Evolutionary conservation across 2,113 vertebrate species (phyloP).

Genomic region (Paradisaea rubra): DNA sequence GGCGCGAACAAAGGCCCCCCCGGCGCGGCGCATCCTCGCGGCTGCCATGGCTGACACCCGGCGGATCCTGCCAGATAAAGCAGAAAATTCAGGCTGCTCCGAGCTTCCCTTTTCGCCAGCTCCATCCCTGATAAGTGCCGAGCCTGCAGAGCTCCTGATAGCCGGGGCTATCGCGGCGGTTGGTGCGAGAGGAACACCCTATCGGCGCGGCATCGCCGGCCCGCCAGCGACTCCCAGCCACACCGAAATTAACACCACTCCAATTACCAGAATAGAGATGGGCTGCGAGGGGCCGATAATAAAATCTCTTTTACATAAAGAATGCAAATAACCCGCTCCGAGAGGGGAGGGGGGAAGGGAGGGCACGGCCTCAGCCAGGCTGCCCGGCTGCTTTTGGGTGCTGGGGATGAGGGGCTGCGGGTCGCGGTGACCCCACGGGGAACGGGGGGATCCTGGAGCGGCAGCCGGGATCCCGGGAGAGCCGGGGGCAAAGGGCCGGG

Average conservation of each 20-base stretch:
- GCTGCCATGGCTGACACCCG: constrained; percentile 57
- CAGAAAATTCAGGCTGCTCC: constrained; percentile 86
- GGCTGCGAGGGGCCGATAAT: constrained; percentile 82
- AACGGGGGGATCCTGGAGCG: fast-evolving
- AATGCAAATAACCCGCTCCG: constrained; percentile 66
- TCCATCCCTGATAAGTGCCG: constrained; percentile 88
- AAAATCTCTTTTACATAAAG: constrained; percentile 79
- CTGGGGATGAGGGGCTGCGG: fast-evolving
- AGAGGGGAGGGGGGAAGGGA: not conserved
- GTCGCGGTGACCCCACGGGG: fast-evolving
- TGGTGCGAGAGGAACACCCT: constrained; percentile 76
- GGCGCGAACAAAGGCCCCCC: not conserved
- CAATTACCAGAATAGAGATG: constrained; percentile 85
- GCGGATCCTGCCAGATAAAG: constrained; percentile 66
- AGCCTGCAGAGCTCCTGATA: constrained; percentile 89
- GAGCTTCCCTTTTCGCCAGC: constrained; percentile 88
- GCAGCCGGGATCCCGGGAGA: not conserved
- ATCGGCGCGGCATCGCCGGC: constrained; percentile 81
- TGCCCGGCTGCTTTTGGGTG: not conserved
- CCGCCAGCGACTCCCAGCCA: constrained; percentile 80
- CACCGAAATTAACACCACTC: constrained; percentile 84
- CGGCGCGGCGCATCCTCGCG: not conserved
- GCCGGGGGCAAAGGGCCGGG: constrained; percentile 14
- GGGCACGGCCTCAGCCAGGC: not conserved
- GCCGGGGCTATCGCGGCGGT: constrained; percentile 81